These are phyloP conservation scores for Herpetotheres cachinnans DNA, from an alignment of 2,113 vertebrate genomes.

Conservation along the genomic window DNA sequence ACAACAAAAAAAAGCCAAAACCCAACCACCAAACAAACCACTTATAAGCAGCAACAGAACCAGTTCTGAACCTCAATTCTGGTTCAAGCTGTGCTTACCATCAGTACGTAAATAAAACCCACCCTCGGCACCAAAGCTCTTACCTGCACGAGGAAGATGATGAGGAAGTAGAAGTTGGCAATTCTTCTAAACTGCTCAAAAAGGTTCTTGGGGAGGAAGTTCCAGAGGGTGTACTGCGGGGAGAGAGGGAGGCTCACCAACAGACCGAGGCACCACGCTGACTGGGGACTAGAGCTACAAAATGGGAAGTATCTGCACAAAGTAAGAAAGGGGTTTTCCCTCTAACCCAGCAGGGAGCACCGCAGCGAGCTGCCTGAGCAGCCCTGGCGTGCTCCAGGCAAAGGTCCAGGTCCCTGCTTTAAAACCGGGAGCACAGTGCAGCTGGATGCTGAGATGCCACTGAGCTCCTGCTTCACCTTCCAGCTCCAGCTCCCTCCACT, in stretches of 20 bases:
- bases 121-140: conserved; percentile 14
- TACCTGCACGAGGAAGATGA: conserved; percentile 99
- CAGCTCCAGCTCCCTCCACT: neutral
- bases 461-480: neutral
- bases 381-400: neutral
- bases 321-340: neutral
- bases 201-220: conserved; percentile 98
- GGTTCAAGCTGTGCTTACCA: neutral
- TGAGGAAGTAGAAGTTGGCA: conserved; percentile 99
- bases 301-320: neutral
- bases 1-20: neutral
- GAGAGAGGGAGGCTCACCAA: neutral
- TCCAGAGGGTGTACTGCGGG: conserved; percentile 95
- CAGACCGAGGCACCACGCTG: neutral
- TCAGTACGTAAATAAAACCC: neutral
- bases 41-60: neutral
- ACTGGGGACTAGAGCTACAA: too few species aligned
- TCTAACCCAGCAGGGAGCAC: accelerated
- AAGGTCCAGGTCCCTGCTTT: neutral
- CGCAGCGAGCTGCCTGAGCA: accelerated
- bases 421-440: accelerated
- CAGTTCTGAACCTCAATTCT: neutral
- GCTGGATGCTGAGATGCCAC: neutral
- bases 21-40: neutral
- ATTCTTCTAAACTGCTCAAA: conserved; percentile 99